A percentile compares a stretch with the other conserved stretches of the same genome.
These are phyloP conservation scores for Grammomys surdaster DNA, from an alignment of 2,113 vertebrate genomes.

Conservation along the genomic window DNA sequence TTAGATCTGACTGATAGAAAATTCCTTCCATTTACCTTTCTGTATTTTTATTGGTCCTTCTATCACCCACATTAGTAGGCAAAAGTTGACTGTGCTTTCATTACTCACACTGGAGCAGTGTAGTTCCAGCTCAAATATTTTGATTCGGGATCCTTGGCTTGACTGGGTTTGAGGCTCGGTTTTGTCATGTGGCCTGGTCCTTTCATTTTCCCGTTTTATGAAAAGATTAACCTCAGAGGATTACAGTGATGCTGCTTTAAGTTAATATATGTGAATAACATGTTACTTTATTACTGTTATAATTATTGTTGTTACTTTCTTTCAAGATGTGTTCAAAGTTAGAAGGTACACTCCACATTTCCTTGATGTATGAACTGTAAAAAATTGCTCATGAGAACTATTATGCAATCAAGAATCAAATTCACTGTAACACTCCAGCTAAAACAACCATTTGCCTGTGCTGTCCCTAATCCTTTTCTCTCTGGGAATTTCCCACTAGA, in stretches of 20 bases:
- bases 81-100: neutral
- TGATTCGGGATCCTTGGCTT: neutral
- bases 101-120: neutral
- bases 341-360: constrained; percentile 26
- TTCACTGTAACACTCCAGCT: neutral
- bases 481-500: neutral
- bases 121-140: neutral
- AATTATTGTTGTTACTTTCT: constrained; percentile 3
- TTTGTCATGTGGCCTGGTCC: neutral
- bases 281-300: neutral
- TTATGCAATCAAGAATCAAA: constrained; percentile 30
- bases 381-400: neutral
- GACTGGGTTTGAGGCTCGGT: neutral
- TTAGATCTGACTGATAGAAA: neutral
- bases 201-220: constrained; percentile 30
- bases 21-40: neutral
- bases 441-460: neutral
- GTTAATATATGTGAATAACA: neutral
- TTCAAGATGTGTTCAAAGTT: constrained; percentile 36
- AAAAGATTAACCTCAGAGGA: neutral
- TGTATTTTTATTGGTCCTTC: neutral
- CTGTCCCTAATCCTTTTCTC: neutral
- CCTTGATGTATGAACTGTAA: neutral
- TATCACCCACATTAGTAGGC: neutral
- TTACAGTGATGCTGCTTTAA: neutral